phyloP scores from a whole-genome alignment of 2,113 vertebrate genomes.

The Psophia crepitans region DNA sequence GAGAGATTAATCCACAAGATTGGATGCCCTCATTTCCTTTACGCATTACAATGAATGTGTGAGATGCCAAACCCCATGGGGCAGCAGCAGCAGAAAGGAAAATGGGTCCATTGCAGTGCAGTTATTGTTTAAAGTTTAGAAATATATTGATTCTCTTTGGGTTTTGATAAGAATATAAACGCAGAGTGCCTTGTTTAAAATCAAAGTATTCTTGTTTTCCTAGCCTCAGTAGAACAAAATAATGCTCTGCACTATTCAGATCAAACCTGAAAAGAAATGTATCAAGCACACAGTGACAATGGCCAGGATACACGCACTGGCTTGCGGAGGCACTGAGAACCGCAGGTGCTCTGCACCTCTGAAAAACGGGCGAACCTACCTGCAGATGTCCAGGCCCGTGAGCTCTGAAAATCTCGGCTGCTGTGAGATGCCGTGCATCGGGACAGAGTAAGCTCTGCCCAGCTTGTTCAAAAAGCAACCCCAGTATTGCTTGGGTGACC shows the following conservation, averaged over 20 bases:
- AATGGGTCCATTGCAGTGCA: constrained; percentile 9
- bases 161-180: constrained; percentile 42
- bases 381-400: neutral
- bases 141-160: constrained; percentile 18
- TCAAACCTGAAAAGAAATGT: neutral
- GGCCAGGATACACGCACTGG: neutral
- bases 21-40: constrained; percentile 60
- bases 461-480: neutral
- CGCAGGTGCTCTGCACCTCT: neutral
- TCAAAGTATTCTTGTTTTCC: neutral
- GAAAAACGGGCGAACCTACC: neutral
- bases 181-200: neutral
- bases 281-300: fast-evolving
- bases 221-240: neutral
- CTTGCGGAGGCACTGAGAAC: neutral
- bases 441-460: neutral
- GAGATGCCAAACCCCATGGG: constrained; percentile 51
- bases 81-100: neutral
- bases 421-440: neutral
- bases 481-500: neutral
- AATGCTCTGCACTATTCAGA: neutral
- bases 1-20: constrained; percentile 57
- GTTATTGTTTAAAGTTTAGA: constrained; percentile 39
- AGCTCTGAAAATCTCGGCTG: neutral
- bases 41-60: constrained; percentile 33